Evolutionary conservation across 2,888 invertebrate species (phyloP), one percentile per base, ranked within the genome.

Genomic region (Caenorhabditis sp.): DNA sequence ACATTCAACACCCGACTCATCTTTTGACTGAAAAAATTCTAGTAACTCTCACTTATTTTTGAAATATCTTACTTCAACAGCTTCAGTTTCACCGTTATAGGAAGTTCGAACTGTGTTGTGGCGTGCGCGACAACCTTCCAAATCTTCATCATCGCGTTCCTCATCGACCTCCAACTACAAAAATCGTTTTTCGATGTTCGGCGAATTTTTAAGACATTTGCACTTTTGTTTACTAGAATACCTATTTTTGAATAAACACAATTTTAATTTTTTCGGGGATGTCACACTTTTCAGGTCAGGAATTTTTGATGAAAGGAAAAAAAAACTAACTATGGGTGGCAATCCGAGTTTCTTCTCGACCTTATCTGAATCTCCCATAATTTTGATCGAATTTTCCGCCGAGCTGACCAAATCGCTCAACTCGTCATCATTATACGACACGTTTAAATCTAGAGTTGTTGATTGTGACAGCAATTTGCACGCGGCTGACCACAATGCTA

Each of bases 401-500:
- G 67, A 72, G 12, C 27, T 19, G 12, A 65, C 24, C 43, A 68
- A 21, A 59, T 70, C 69, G 17, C 27, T 43, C 24, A 76, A 53
- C 19, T 67, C 63, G 3, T 65, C 65, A 23, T 69, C 65, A 17
- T 21, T 21, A 21, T 61, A 73, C 0, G 73, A 67, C 19, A 49
- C 66, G 37, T 74, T 74, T 53, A 69, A 24, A 55, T 74, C 69
- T 0, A 66, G 51, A 12, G 64, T 59, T 0, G 69, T 64, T 1
- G 74, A 69, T 49, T 64, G 69, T 3, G 69, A 66, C 1, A 74
- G 64, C 24, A 74, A 55, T 6, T 61, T 57, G 17, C 74, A 69
- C 12, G 58, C 63, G 37, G 76, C 72, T n/a, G 58, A 55, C 75
- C 76, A 73, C 6, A 86, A 31, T 12, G 81, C 79, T 10, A 61